phyloP scores from a whole-genome alignment of 2,888 invertebrate species.

The Catocala sponsa region DNA sequence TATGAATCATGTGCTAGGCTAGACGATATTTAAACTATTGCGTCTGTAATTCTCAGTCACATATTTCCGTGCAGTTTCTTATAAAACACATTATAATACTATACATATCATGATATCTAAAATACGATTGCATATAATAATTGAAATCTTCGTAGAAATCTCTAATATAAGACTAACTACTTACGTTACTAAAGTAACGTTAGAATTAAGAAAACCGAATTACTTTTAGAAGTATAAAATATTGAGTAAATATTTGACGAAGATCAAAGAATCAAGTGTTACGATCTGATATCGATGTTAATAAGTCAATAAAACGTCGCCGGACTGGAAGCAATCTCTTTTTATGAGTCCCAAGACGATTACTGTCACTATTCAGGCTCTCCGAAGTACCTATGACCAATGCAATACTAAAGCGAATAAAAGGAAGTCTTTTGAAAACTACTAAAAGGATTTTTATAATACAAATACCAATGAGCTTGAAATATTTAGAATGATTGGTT shows the following conservation, averaged over 20 bases:
- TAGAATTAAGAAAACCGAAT: slow-evolving; percentile 30
- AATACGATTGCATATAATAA: background rate
- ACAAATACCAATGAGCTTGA: slow-evolving; percentile 1
- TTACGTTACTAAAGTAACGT: slow-evolving; percentile 14
- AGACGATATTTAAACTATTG: no score
- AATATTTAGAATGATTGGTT: background rate
- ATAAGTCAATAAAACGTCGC: slow-evolving; percentile 87
- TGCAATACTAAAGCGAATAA: slow-evolving; percentile 57
- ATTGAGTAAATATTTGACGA: slow-evolving; percentile 78
- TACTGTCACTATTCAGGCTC: slow-evolving; percentile 80
- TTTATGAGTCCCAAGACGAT: slow-evolving; percentile 84
- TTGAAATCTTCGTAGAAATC: background rate
- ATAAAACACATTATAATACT: no score
- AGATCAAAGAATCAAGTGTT: slow-evolving; percentile 85
- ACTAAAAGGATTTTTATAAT: slow-evolving; percentile 38
- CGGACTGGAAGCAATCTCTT: slow-evolving; percentile 86
- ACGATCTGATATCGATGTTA: slow-evolving; percentile 87
- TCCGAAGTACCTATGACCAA: slow-evolving; percentile 69
- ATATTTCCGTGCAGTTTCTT: no score
- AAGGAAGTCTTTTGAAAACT: slow-evolving; percentile 47
- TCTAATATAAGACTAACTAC: background rate
- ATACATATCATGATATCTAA: no score
- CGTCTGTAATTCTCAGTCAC: no score
- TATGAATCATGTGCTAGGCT: no score
- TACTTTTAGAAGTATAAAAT: slow-evolving; percentile 62